Evolutionary conservation across 2,113 vertebrate species (phyloP), one percentile per base, ranked within the genome.

Genomic region (Rhinolophus sinicus): DNA sequence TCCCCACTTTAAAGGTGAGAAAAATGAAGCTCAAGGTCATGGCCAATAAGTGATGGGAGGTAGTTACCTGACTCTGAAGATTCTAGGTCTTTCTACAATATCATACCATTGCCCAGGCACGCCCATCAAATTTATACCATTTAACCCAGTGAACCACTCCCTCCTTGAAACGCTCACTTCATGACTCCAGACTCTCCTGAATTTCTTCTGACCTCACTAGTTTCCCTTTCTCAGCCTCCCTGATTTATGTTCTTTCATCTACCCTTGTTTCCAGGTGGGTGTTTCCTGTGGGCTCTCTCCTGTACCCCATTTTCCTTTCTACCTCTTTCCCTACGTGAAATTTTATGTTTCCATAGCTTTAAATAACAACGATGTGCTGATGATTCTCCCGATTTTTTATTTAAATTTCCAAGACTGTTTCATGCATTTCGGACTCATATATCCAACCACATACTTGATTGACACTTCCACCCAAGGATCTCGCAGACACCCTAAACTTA

Each of bases 21-120:
- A 81, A 75, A 65, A 83, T n/a, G 44, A 96, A 94, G 13, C 30
- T 90, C 44, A 77, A 60, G 13, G 47, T 88, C 92, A 76, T 21
- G 64, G 50, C 76, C 65, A 77, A 16, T 47, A 78, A 85, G 35
- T 30, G 28, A 62, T 69, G 8, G 44, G 14, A 93, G 58, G 40
- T 73, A 85, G 58, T 47, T 73, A 80, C 56, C 62, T 52, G 33
- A 88, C 52, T 65, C 21, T n/a, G 70, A 95, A 89, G 82, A 86
- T 69, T 85, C 73, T 83, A 82, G 67, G 50, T 50, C 88, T 62
- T 88, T 88, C 76, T 58, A 26, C 33, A 69, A 14, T 19, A n/a
- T 30, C 2, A 21, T 19, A 44, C 50, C 13, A 54, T 40, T 86
- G 70, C 50, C 93, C n/a, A 50, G 58, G 38, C 54, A 50, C 54